These are phyloP conservation scores for Xenentodon cancila DNA, from an alignment of 2,797 vertebrate genomes.

Conservation along the genomic window DNA sequence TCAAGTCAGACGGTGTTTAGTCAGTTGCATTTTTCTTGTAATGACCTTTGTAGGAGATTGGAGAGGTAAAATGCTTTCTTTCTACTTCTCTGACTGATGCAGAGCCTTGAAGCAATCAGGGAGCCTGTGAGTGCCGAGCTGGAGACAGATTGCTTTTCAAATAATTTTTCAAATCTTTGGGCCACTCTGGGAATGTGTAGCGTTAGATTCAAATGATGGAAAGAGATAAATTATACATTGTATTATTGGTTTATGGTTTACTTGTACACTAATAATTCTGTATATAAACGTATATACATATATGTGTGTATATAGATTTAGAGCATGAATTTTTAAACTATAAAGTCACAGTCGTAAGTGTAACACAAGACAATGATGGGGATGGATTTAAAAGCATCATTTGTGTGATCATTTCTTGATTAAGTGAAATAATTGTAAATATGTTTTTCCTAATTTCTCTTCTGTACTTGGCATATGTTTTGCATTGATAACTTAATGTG, in stretches of 20 bases:
- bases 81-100: slow-evolving; percentile 29
- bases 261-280: background rate
- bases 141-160: slow-evolving; percentile 45
- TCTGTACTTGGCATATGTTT: background rate
- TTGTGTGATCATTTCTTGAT: too few relatives aligned
- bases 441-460: background rate
- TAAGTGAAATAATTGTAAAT: too few relatives aligned
- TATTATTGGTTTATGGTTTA: too few relatives aligned
- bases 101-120: slow-evolving; percentile 30
- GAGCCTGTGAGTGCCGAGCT: slow-evolving; percentile 14
- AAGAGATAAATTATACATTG: background rate
- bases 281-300: too few relatives aligned
- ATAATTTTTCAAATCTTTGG: slow-evolving; percentile 25
- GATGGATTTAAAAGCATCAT: too few relatives aligned
- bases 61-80: slow-evolving; percentile 38
- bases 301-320: too few relatives aligned
- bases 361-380: too few relatives aligned
- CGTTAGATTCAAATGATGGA: slow-evolving; percentile 25
- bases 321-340: too few relatives aligned
- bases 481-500: background rate
- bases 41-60: slow-evolving; percentile 40
- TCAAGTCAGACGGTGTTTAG: slow-evolving; percentile 30
- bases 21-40: slow-evolving; percentile 27
- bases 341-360: too few relatives aligned
- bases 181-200: slow-evolving; percentile 5